These are phyloP conservation scores for Rutpela maculata DNA, from an alignment of 2,888 invertebrate genomes.

Conservation along the genomic window DNA sequence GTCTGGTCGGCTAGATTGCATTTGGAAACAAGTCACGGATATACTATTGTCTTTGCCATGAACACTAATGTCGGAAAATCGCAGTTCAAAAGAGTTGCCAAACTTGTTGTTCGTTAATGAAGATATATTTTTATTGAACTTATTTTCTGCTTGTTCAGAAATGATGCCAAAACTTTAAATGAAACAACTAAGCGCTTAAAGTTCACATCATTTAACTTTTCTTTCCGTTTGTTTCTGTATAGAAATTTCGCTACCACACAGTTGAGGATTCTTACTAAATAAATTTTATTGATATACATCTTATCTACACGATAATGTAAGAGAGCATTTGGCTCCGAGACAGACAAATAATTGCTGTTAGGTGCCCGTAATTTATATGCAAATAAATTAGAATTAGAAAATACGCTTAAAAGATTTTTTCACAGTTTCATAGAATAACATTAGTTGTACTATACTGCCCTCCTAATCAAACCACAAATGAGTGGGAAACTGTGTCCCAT, in stretches of 20 bases:
- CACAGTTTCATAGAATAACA: too few relatives aligned
- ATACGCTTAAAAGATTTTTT: too few relatives aligned
- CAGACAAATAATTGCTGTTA: background rate
- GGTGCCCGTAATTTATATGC: background rate
- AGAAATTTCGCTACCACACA: background rate
- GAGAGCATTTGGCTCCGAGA: background rate
- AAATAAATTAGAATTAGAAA: background rate
- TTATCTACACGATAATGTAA: background rate
- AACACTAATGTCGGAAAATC: conserved; percentile 53
- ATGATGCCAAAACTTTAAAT: conserved; percentile 36
- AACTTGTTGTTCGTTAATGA: conserved; percentile 42
- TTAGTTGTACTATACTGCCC: too few relatives aligned
- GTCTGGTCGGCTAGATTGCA: conserved; percentile 18
- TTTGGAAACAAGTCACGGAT: conserved; percentile 38
- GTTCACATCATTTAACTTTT: conserved; percentile 8
- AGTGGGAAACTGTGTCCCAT: too few relatives aligned
- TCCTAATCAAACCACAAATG: too few relatives aligned
- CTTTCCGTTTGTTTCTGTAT: background rate
- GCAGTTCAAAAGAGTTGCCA: conserved; percentile 46
- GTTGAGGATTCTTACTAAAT: background rate
- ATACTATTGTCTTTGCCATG: conserved; percentile 49
- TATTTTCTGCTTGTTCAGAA: conserved; percentile 31
- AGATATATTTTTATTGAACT: conserved; percentile 44
- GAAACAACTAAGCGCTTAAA: conserved; percentile 15
- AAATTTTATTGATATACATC: background rate